Base-by-base conservation (phyloP, 2,113 vertebrate genomes). In the Oreochromis niloticus region DNA sequence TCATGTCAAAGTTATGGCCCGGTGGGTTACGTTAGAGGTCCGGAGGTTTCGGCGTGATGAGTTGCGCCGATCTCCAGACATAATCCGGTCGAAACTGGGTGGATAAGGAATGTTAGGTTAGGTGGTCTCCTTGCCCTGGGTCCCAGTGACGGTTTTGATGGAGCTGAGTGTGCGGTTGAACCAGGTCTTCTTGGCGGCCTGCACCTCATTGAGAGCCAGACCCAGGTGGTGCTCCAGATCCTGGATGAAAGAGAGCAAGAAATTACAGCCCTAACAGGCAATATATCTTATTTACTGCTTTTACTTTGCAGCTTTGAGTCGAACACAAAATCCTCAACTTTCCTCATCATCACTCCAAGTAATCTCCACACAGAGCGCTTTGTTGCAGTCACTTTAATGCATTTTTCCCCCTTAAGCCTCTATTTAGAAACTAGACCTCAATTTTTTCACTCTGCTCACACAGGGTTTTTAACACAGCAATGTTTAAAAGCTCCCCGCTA, bases 161-260 rank as follows among this genome's bases (percentile, higher is more conserved):
- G 99, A 99, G 96, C 96, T 99, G 91, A 99, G 97, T 5, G 99
- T 99, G 93, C 98, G 96, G 97, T 99, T 99, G 97, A 99, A 99
- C 99, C 99, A 99, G 3, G 99, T 99, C 97, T 99, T 99, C 96
- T 99, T 99, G 92, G 98, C 98, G 4, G 99, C 98, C 94, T 99
- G 98, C 9, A 99, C 98, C 95, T 99, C 99, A 3, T 97, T 99
- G 78, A 99, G 94, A 30, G 98, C 98, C 85, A 99, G 97, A 89
- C 98, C 98, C 95, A 99, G 95, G 91, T 99, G 98, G 78, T 99
- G 99, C 94, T 99, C 99, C 95, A 99, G 94, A 89, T 99, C 99
- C 99, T 99, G 95, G 48, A 16, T 7, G 16, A 27, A 81, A 5
- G 41, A 30, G 32, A 61, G 80, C 30, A 55, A 83, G 12, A 61